A percentile compares a stretch with the other conserved stretches of the same genome.
Evolutionary conservation across 1,140 invertebrate genomes (phyloP).

Genomic region (Pentalonia nigronervosa): DNA sequence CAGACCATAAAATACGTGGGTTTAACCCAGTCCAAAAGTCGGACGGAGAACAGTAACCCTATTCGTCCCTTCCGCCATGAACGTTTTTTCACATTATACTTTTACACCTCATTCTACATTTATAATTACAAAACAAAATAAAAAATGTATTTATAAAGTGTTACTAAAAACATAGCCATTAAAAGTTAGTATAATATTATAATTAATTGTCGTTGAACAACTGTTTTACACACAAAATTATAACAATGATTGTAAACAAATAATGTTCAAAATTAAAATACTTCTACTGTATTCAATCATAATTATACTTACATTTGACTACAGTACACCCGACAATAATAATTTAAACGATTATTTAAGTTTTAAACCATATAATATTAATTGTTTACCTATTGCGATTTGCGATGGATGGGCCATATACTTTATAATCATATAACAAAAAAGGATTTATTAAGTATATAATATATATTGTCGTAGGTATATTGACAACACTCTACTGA

Average conservation of each 20-base stretch:
- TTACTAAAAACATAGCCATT: slow-evolving; percentile 12
- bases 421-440: not conserved
- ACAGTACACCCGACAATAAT: not conserved
- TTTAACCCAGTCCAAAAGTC: not conserved
- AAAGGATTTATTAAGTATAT: not conserved
- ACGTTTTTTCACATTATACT: not conserved
- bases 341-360: not conserved
- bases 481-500: not conserved
- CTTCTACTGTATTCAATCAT: not conserved
- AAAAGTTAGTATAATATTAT: not conserved
- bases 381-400: not conserved
- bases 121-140: slow-evolving; percentile 2
- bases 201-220: not conserved
- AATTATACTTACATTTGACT: not conserved
- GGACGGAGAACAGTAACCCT: not conserved
- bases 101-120: not conserved
- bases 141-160: not conserved
- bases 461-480: not conserved
- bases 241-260: not conserved
- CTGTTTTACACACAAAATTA: not conserved
- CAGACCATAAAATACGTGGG: not conserved
- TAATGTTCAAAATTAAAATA: not conserved
- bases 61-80: not conserved
- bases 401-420: not conserved
- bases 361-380: not conserved